phyloP scores from a whole-genome alignment of 2,113 vertebrate species.

The Andinoacara biseriatus region DNA sequence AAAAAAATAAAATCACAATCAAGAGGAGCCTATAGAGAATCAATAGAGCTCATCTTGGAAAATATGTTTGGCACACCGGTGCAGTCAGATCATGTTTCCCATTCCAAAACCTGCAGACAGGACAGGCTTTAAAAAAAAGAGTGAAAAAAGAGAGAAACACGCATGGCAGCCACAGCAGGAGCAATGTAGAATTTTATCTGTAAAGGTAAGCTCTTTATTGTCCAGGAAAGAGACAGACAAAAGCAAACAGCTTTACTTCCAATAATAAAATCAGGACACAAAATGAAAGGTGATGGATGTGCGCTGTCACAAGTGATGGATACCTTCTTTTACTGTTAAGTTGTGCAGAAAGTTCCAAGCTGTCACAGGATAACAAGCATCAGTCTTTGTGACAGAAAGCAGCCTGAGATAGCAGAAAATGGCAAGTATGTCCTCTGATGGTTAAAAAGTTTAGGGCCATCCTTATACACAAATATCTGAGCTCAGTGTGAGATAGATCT shows the following conservation, averaged over 20 bases:
- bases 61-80: no score
- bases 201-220: conserved; percentile 26
- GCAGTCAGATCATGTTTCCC: no score
- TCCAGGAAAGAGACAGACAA: conserved; percentile 21
- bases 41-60: no score
- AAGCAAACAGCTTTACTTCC: conserved; percentile 45
- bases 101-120: no score
- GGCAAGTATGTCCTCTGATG: not conserved
- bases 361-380: conserved; percentile 47
- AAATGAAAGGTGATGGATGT: conserved; percentile 44
- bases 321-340: conserved; percentile 38
- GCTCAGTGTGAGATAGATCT: not conserved
- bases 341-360: conserved; percentile 41
- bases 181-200: conserved; percentile 2
- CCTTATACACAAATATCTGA: not conserved
- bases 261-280: conserved; percentile 27
- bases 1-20: no score
- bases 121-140: no score
- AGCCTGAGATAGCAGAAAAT: conserved; percentile 13
- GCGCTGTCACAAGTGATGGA: conserved; percentile 50
- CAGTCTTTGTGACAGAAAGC: conserved; percentile 47
- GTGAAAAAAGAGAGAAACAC: no score
- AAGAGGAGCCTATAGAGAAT: no score
- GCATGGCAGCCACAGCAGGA: conserved; percentile 8
- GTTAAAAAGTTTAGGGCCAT: not conserved